phyloP scores from a whole-genome alignment of 2,888 invertebrate species.

The Epiblema foenella region DNA sequence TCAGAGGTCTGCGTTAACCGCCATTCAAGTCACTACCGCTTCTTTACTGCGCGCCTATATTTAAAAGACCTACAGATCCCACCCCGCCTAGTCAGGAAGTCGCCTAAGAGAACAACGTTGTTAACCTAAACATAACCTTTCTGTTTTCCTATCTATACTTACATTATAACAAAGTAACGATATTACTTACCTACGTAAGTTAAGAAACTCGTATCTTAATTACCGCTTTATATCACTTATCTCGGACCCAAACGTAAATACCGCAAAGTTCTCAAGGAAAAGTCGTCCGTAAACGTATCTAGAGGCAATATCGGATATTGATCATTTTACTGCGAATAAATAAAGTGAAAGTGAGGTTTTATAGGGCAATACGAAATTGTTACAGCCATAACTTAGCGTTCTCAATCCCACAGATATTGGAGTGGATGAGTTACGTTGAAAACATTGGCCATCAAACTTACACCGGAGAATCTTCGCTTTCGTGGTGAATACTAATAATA shows the following conservation, averaged over 20 bases:
- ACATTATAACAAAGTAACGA: not conserved
- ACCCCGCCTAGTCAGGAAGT: too few species aligned
- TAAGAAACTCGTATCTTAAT: slow-evolving; percentile 14
- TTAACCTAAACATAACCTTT: not conserved
- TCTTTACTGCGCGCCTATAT: too few species aligned
- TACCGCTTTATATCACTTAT: slow-evolving; percentile 26
- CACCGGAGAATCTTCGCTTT: slow-evolving; percentile 56
- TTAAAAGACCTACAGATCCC: too few species aligned
- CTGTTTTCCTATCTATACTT: not conserved
- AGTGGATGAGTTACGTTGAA: slow-evolving; percentile 77
- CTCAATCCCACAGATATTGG: slow-evolving; percentile 78
- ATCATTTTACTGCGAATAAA: slow-evolving; percentile 82
- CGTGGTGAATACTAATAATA: slow-evolving; percentile 68
- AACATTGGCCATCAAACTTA: slow-evolving; percentile 65
- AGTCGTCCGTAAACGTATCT: slow-evolving; percentile 53
- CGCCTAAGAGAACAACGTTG: not conserved
- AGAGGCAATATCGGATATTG: slow-evolving; percentile 77
- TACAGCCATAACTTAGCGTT: slow-evolving; percentile 78
- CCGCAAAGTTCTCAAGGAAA: slow-evolving; percentile 44
- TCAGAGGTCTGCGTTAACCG: too few species aligned
- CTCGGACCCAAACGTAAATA: slow-evolving; percentile 22
- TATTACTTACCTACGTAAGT: not conserved
- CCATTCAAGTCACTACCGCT: too few species aligned
- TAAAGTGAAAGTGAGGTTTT: slow-evolving; percentile 81
- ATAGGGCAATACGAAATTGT: slow-evolving; percentile 82